Percentiles rank a stretch among this genome's conserved stretches.
Evolutionary conservation across 2,888 invertebrate species (phyloP).

Genomic region (Apodemia duryi): DNA sequence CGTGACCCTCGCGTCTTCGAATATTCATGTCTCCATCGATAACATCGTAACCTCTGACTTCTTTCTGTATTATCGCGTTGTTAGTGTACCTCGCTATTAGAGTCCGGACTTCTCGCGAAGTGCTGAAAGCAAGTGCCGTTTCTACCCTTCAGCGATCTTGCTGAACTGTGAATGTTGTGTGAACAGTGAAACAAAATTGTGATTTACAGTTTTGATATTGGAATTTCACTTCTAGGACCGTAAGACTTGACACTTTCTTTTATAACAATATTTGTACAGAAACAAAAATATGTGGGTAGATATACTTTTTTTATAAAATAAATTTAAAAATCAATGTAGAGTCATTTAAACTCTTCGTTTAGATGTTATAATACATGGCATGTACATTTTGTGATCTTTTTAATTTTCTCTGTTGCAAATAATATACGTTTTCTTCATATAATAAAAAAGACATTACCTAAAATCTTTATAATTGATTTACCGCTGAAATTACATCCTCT

Average conservation of each 20-base stretch:
- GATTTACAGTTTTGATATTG: conserved; percentile 58
- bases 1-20: conserved; percentile 78
- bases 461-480: not conserved
- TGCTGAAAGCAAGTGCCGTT: conserved; percentile 68
- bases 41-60: conserved; percentile 77
- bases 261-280: conserved; percentile 13
- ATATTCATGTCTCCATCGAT: conserved; percentile 78
- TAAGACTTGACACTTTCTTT: conserved; percentile 53
- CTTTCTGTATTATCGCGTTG: conserved; percentile 74
- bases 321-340: conserved; percentile 4
- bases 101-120: conserved; percentile 65
- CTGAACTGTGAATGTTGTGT: conserved; percentile 65
- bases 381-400: not conserved
- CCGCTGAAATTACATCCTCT: conserved; percentile 14
- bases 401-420: too few relatives aligned
- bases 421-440: not conserved
- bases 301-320: not conserved
- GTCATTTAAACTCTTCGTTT: not conserved
- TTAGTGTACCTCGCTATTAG: conserved; percentile 62
- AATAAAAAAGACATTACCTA: not conserved
- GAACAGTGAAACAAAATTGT: conserved; percentile 66
- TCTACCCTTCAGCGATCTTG: conserved; percentile 46
- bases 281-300: not conserved
- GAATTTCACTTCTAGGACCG: conserved; percentile 63
- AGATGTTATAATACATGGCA: not conserved